A percentile compares a stretch with the other conserved stretches of the same genome.
phyloP scores from a whole-genome alignment of 2,797 vertebrate species.

The Melanotaenia trifasciata region DNA sequence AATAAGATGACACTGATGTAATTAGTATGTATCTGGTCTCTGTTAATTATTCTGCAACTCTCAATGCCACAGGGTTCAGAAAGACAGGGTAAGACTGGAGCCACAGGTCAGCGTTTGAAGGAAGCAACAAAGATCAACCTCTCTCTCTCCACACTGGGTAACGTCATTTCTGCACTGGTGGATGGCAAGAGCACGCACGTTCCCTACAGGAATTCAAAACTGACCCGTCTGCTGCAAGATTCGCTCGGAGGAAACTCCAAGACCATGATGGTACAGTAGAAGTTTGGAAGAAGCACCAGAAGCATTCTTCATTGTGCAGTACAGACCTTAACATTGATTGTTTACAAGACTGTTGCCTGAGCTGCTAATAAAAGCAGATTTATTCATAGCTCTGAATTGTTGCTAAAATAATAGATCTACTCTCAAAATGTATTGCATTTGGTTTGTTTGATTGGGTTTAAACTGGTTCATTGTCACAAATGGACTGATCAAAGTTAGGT shows the following conservation, averaged over 20 bases:
- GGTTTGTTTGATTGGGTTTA: slow-evolving; percentile 1
- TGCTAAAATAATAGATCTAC: neutral
- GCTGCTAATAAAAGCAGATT: neutral
- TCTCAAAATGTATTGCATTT: neutral
- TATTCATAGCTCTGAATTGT: neutral
- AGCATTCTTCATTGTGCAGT: neutral
- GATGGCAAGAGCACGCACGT: slow-evolving; percentile 99
- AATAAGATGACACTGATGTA: neutral
- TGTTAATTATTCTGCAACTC: neutral
- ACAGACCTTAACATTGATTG: neutral
- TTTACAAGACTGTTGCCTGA: neutral
- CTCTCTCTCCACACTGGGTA: slow-evolving; percentile 97
- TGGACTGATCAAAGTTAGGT: neutral
- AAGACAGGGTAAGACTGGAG: slow-evolving; percentile 97
- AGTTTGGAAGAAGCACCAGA: neutral
- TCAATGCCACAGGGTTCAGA: slow-evolving; percentile 89
- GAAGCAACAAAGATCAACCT: slow-evolving; percentile 99
- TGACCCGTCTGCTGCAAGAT: slow-evolving; percentile 96
- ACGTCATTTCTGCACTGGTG: slow-evolving; percentile 97
- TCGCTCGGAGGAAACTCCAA: slow-evolving; percentile 98
- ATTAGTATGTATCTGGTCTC: neutral
- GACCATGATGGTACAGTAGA: slow-evolving; percentile 94
- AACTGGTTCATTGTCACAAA: neutral
- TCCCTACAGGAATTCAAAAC: slow-evolving; percentile 97
- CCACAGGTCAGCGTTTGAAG: slow-evolving; percentile 96